Evolutionary conservation across 2,888 invertebrate species (phyloP), one percentile per base, ranked within the genome.

Genomic region (Macrosiphum euphorbiae): DNA sequence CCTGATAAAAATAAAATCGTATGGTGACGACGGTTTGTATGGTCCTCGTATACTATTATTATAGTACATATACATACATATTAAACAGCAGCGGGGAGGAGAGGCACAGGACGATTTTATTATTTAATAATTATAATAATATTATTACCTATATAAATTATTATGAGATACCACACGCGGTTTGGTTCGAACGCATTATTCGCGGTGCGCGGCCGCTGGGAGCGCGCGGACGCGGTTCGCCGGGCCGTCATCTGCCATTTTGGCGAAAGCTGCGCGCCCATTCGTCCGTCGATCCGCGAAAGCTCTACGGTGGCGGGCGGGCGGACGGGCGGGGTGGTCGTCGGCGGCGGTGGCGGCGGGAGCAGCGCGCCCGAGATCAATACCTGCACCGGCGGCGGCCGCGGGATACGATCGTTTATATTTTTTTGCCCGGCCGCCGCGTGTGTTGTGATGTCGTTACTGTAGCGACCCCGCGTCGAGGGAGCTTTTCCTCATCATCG

Each of bases 401-500:
- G 93, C 93, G 93, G 93, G 93, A 93, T 93, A 85, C 90, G 88
- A 47, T 61, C 86, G 87, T 67, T 78, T 78, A 41, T 61, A 28
- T 47, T 55, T 85, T 35, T 52, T 61, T 35, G 78, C 61, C 87
- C 50, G 92, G 92, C 61, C 52, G 50, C 88, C 88, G 88, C 88
- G 88, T 90, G 90, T 94, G 93, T 94, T 94, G 93, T 94, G 93
- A 94, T 94, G 93, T 94, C 93, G 93, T 94, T 94, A 94, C 93
- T 90, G 93, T 94, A 94, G 93, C 93, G 90, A 94, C 93, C 92
- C 92, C 87, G 58, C 88, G 67, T 28, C 91, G 44, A 11, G 58
- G 58, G 55, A 91, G 91, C 91, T 91, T 91, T 91, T 91, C 86
- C 47, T 86, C 90, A 41, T 78, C 78, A 35, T 35, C 78, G 26